phyloP scores from a whole-genome alignment of 2,113 vertebrate species.

The Tylochromis polylepis region DNA sequence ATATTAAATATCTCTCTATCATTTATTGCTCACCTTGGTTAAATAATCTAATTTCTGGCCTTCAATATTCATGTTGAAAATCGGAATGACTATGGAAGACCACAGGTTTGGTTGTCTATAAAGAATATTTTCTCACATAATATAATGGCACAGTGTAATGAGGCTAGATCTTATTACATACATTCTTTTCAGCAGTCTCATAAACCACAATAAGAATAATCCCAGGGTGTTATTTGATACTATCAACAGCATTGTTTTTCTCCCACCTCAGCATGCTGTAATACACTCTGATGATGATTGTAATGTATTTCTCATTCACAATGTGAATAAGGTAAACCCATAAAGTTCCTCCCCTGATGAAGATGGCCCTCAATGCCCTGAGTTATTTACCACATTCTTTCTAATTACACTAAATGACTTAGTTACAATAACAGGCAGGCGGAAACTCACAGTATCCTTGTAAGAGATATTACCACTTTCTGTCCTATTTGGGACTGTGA shows the following conservation, averaged over 20 bases:
- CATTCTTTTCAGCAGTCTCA: background rate
- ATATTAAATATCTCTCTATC: background rate
- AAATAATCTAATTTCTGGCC: background rate
- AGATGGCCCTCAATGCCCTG: background rate
- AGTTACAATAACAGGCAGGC: background rate
- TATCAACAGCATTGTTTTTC: background rate
- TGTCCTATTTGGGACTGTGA: background rate
- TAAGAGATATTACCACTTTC: background rate
- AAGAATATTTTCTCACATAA: background rate
- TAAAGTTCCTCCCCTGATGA: background rate
- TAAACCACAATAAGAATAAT: background rate
- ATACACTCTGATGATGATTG: background rate
- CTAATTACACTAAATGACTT: background rate
- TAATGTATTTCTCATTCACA: background rate
- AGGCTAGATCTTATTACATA: background rate
- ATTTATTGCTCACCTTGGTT: background rate
- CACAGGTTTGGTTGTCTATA: background rate
- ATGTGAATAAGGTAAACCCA: background rate
- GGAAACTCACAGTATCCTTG: background rate
- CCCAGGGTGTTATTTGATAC: background rate
- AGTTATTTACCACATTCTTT: background rate
- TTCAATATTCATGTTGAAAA: background rate
- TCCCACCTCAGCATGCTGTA: background rate
- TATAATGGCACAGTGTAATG: background rate
- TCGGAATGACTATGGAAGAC: fast-evolving